Evolutionary conservation across 2,888 invertebrate species (phyloP).

Genomic region (Charanyca ferruginea): DNA sequence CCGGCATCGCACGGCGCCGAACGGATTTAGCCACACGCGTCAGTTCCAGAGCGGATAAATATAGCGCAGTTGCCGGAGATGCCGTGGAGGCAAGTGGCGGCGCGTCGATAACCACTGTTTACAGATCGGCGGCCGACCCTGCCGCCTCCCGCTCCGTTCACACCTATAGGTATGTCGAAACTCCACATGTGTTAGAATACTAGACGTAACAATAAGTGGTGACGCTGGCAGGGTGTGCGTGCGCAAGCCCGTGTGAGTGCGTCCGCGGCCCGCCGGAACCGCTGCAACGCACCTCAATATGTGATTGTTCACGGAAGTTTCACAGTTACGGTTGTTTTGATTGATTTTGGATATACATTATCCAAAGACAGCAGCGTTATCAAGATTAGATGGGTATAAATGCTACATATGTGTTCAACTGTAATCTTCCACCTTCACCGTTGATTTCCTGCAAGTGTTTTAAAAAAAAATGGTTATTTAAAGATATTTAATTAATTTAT

Average conservation of each 20-base stretch:
- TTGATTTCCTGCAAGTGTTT: not conserved
- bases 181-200: conserved; percentile 77
- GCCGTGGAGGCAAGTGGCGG: conserved; percentile 88
- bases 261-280: conserved; percentile 37
- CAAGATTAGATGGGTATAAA: conserved; percentile 15
- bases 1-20: conserved; percentile 87
- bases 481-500: not conserved
- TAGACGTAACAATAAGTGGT: conserved; percentile 78
- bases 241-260: conserved; percentile 52
- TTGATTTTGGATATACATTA: conserved; percentile 69
- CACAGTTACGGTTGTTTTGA: conserved; percentile 66
- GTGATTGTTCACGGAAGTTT: conserved; percentile 66
- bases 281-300: conserved; percentile 37
- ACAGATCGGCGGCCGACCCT: conserved; percentile 89
- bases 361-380: conserved; percentile 51
- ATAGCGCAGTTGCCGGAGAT: conserved; percentile 88
- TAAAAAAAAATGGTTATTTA: not conserved
- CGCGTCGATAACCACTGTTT: conserved; percentile 90
- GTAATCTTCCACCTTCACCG: not conserved
- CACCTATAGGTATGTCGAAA: conserved; percentile 86
- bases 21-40: conserved; percentile 88
- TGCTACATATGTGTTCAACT: conserved; percentile 2
- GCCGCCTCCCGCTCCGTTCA: conserved; percentile 86
- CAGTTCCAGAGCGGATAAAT: conserved; percentile 89
- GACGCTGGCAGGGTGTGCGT: conserved; percentile 68